Evolutionary conservation across 2,888 invertebrate species (phyloP).

Genomic region (Lasioglossum lativentre): DNA sequence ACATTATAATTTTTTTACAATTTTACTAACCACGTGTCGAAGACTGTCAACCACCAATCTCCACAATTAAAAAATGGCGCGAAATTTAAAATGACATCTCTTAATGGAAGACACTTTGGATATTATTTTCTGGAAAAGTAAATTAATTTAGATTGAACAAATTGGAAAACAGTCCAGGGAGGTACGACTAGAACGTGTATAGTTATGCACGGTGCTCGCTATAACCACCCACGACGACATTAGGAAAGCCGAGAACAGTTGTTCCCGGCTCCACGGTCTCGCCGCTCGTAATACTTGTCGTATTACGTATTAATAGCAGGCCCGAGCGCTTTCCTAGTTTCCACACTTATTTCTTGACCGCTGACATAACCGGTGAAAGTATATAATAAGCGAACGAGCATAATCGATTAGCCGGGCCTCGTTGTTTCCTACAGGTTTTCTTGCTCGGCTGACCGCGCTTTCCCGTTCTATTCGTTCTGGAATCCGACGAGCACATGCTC

Average conservation of each 20-base stretch:
- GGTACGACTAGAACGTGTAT: background rate
- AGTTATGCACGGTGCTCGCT: background rate
- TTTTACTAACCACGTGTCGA: too few species aligned
- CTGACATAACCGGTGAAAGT: conserved; percentile 53
- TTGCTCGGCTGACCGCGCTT: background rate
- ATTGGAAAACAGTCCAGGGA: too few species aligned
- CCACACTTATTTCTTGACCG: conserved; percentile 27
- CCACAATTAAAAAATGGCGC: too few species aligned
- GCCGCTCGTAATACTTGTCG: conserved; percentile 35
- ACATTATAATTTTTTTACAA: too few species aligned
- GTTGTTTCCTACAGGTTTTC: conserved; percentile 21
- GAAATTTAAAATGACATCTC: too few species aligned
- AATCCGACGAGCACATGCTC: background rate
- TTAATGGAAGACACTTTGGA: too few species aligned
- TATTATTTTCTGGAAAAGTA: too few species aligned
- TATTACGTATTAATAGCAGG: conserved; percentile 52
- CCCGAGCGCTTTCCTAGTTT: conserved; percentile 53
- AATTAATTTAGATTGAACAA: too few species aligned
- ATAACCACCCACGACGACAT: background rate
- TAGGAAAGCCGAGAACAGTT: conserved; percentile 27
- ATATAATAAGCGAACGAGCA: conserved; percentile 50
- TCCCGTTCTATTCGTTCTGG: background rate
- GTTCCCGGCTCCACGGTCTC: conserved; percentile 14
- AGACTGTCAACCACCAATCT: too few species aligned
- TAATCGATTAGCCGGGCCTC: conserved; percentile 47